Conservation (phyloP, 2,113 vertebrate species). For the Bostrychus sinensis region DNA sequence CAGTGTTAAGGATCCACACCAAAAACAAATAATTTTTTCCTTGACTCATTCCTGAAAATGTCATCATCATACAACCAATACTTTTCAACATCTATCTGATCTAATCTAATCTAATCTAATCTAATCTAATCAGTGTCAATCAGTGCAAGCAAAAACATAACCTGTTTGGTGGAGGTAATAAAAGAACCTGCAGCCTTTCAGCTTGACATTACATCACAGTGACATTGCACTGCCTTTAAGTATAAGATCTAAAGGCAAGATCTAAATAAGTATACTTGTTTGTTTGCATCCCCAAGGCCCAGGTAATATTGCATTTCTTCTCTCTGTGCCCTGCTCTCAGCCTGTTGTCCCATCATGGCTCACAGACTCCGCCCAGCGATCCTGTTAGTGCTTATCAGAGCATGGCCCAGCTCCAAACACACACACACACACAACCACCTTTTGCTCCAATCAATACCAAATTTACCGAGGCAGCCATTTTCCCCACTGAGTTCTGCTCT, state of each 20-base stretch:
- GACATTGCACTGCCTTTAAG: not conserved
- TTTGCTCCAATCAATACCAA: constrained; percentile 56
- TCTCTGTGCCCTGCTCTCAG: constrained; percentile 27
- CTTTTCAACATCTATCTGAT: too few species aligned
- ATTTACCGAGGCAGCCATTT: constrained; percentile 64
- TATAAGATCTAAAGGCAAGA: not conserved
- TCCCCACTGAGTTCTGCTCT: constrained; percentile 59
- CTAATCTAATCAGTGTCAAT: too few species aligned
- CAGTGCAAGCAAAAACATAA: too few species aligned
- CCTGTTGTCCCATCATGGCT: constrained; percentile 53
- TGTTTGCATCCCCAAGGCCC: constrained; percentile 17
- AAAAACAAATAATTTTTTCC: too few species aligned
- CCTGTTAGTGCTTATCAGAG: constrained; percentile 66
- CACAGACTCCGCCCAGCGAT: constrained; percentile 51
- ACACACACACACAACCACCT: constrained; percentile 37
- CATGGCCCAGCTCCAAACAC: constrained; percentile 46
- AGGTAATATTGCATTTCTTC: constrained; percentile 17
- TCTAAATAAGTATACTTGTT: not conserved
- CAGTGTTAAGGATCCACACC: too few species aligned
- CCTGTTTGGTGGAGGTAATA: too few species aligned
- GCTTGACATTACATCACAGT: not conserved
- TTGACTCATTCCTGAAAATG: too few species aligned
- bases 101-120: too few species aligned
- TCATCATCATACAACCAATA: too few species aligned
- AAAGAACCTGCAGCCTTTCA: too few species aligned